Evolutionary conservation across 2,113 vertebrate genomes (phyloP).

Genomic region (Saimiri boliviensis): DNA sequence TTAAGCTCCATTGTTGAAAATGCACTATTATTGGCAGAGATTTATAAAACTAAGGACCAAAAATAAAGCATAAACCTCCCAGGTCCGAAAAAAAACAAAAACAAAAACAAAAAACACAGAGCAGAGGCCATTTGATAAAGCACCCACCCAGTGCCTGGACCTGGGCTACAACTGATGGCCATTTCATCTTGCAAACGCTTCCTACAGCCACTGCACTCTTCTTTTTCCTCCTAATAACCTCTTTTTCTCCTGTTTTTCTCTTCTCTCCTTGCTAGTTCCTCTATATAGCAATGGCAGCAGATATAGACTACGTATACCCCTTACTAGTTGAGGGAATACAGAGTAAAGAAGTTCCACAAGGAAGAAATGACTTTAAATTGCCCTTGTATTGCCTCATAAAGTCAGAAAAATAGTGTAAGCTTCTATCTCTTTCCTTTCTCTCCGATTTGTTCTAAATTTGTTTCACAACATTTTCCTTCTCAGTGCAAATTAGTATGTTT

Average conservation of each 20-base stretch:
- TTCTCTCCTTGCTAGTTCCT: background rate
- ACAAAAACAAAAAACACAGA: background rate
- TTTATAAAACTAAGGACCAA: background rate
- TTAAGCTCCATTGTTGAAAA: background rate
- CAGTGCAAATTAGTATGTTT: slow-evolving; percentile 63
- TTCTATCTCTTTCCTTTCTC: background rate
- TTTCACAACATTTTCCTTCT: slow-evolving; percentile 17
- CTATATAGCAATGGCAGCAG: background rate
- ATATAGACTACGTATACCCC: no score
- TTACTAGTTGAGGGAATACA: background rate
- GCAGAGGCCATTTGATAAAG: background rate
- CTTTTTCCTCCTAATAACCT: background rate
- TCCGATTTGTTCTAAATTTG: slow-evolving; percentile 14
- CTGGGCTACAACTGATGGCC: accelerated
- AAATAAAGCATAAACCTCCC: background rate
- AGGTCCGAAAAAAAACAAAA: background rate
- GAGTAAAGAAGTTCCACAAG: background rate
- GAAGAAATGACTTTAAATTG: background rate
- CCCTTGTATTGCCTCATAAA: background rate
- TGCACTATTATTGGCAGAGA: background rate
- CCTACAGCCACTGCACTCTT: no score
- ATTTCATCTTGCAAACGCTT: background rate
- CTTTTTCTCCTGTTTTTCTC: background rate
- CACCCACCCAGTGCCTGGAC: background rate
- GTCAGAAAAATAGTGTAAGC: background rate